Conservation (phyloP, 2,797 vertebrate species). For the Petrocephalus schoutedeni region DNA sequence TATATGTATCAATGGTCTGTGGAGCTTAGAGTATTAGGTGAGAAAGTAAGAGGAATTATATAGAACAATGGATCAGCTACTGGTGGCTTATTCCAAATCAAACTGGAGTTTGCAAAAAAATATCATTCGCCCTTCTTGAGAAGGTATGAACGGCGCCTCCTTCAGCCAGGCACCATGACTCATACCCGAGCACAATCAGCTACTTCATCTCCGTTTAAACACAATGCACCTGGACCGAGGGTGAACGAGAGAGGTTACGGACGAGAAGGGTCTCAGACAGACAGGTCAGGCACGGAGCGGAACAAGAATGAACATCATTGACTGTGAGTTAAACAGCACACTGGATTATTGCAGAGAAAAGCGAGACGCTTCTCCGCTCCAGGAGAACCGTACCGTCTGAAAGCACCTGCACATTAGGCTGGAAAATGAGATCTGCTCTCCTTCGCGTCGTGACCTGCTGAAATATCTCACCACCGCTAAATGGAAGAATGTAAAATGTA, state of each 20-base stretch:
- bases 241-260: conserved; percentile 18
- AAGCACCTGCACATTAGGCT: not conserved
- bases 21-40: not conserved
- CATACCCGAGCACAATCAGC: conserved; percentile 28
- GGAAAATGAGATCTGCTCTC: not conserved
- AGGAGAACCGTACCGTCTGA: not conserved
- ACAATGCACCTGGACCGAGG: conserved; percentile 12
- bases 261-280: conserved; percentile 19
- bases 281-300: conserved; percentile 21
- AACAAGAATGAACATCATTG: conserved; percentile 27
- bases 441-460: not conserved
- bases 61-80: not conserved
- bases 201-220: conserved; percentile 29
- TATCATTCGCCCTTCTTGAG: not conserved
- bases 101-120: not conserved
- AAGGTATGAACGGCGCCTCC: conserved; percentile 21
- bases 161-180: conserved; percentile 20
- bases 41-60: not conserved
- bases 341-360: conserved; percentile 15
- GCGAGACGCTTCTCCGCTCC: not conserved
- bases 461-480: not conserved
- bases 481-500: conserved; percentile 1
- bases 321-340: conserved; percentile 31
- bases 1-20: not conserved
- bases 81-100: not conserved